These are phyloP conservation scores for Xiphophorus couchianus DNA, from an alignment of 2,113 vertebrate species.

Conservation along the genomic window DNA sequence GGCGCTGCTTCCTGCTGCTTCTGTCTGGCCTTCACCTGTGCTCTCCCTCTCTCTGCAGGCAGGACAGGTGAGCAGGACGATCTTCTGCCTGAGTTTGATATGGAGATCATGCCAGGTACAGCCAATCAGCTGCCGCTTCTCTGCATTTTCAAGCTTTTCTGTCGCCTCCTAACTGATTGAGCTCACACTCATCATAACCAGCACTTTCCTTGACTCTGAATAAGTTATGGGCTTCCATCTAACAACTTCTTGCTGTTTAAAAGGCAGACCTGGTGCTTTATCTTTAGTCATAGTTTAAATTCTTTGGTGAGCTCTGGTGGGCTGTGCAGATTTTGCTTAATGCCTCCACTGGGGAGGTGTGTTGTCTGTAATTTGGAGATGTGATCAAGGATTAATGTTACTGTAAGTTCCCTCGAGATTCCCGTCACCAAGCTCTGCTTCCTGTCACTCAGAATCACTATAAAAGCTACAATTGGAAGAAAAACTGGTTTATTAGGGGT, in stretches of 20 bases:
- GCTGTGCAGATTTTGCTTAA: constrained; percentile 20
- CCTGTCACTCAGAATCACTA: not conserved
- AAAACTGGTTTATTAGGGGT: not conserved
- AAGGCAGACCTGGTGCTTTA: not conserved
- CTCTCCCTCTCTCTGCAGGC: constrained; percentile 90
- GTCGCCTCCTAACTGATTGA: constrained; percentile 12
- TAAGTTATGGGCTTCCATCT: not conserved
- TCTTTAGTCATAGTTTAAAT: not conserved
- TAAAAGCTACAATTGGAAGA: not conserved
- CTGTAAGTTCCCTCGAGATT: constrained; percentile 69
- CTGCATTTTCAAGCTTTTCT: constrained; percentile 47
- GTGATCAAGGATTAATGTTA: constrained; percentile 49
- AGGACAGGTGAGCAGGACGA: constrained; percentile 96
- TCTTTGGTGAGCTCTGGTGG: constrained; percentile 29
- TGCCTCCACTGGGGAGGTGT: constrained; percentile 65
- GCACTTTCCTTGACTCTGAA: constrained; percentile 35
- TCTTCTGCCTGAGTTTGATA: constrained; percentile 98
- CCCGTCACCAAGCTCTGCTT: constrained; percentile 4
- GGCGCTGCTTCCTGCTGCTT: constrained; percentile 61
- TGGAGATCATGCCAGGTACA: constrained; percentile 99
- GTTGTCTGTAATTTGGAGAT: constrained; percentile 47
- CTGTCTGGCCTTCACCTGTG: constrained; percentile 76
- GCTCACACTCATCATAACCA: constrained; percentile 31
- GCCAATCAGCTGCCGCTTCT: constrained; percentile 52
- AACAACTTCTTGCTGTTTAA: not conserved